phyloP scores from a whole-genome alignment of 2,888 invertebrate species.

The Oasisia sp. region DNA sequence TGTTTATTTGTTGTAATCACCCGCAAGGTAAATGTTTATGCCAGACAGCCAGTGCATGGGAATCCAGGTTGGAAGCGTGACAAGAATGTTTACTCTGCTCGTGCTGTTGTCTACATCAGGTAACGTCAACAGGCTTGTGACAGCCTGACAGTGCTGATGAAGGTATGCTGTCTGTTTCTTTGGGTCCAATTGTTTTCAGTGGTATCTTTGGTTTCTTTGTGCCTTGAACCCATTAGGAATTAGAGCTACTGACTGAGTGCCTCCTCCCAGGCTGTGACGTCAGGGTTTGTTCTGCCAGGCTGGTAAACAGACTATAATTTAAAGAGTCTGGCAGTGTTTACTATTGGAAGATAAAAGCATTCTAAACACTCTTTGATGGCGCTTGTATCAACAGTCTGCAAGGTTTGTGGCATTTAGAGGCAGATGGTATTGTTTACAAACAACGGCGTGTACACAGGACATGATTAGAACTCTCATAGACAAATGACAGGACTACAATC shows the following conservation, averaged over 20 bases:
- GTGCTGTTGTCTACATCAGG: not conserved
- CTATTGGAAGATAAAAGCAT: not conserved
- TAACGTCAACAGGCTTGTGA: not conserved
- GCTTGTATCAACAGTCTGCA: not conserved
- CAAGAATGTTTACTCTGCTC: not conserved
- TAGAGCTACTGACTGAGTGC: not conserved
- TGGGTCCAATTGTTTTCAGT: not conserved
- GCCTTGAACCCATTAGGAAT: not conserved
- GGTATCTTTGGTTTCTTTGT: not conserved
- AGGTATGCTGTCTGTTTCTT: not conserved
- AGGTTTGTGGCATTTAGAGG: not conserved
- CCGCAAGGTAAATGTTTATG: not conserved
- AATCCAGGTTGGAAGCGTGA: not conserved
- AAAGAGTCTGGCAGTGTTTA: not conserved
- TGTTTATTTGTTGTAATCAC: slow-evolving; percentile 17
- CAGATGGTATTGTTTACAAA: slow-evolving; percentile 4
- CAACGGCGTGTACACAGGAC: not conserved
- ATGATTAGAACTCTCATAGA: too few species aligned
- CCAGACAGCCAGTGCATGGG: not conserved
- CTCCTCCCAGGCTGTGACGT: not conserved
- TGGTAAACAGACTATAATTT: not conserved
- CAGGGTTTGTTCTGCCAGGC: not conserved
- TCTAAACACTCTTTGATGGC: not conserved
- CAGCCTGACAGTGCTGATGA: not conserved
- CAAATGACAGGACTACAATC: not conserved